phyloP scores from a whole-genome alignment of 2,797 vertebrate genomes.

The Masticophis lateralis region DNA sequence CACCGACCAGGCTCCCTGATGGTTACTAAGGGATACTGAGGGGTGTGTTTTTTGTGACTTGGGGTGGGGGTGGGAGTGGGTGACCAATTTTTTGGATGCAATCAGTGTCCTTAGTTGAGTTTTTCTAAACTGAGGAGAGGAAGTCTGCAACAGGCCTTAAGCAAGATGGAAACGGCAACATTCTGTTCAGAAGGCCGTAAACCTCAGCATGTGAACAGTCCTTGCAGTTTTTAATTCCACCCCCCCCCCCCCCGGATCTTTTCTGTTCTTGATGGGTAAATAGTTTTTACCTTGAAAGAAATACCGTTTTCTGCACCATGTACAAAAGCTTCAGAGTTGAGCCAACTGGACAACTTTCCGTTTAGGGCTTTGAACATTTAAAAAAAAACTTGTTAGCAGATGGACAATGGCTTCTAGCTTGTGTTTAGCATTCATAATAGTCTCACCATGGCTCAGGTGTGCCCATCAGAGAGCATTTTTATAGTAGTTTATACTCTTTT shows the following conservation, averaged over 20 bases:
- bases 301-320: slow-evolving; percentile 3
- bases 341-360: slow-evolving; percentile 19
- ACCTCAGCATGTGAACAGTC: not conserved
- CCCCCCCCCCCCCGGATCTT: slow-evolving; percentile 3
- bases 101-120: slow-evolving; percentile 71
- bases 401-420: not conserved
- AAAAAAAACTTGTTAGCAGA: slow-evolving; percentile 11
- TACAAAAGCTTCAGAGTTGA: slow-evolving; percentile 11
- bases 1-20: slow-evolving; percentile 61
- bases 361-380: not conserved
- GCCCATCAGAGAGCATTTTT: not conserved
- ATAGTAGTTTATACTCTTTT: not conserved
- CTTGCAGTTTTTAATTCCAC: not conserved
- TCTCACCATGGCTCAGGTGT: not conserved
- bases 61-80: slow-evolving; percentile 60
- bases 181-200: not conserved
- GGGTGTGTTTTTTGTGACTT: slow-evolving; percentile 84
- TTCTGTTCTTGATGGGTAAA: slow-evolving; percentile 19
- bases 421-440: not conserved
- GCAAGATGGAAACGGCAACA: slow-evolving; percentile 21
- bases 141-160: slow-evolving; percentile 29
- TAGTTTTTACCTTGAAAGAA: slow-evolving; percentile 29
- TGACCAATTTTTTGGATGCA: slow-evolving; percentile 76
- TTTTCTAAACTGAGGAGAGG: slow-evolving; percentile 52
- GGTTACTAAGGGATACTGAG: slow-evolving; percentile 80